phyloP scores from a whole-genome alignment of 53 echinoderm and acorn worm genomes.

The Temnopleurus reevesii region DNA sequence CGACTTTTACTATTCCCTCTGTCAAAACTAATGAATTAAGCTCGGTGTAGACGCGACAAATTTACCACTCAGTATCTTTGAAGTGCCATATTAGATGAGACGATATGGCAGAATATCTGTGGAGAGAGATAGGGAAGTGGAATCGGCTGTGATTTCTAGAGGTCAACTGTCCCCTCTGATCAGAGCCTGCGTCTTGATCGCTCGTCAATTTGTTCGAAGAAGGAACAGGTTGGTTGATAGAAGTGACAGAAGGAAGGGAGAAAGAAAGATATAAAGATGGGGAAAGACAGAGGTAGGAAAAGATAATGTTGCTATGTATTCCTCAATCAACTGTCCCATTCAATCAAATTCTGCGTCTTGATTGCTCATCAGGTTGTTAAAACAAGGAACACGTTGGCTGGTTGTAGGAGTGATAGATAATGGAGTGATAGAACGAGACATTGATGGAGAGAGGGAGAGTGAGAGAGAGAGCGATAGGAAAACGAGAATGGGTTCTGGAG shows the following conservation, averaged over 20 bases:
- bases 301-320: too few relatives aligned
- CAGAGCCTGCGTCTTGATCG: neutral
- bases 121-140: neutral
- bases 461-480: neutral
- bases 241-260: neutral
- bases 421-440: neutral
- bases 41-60: neutral
- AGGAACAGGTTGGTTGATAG: neutral
- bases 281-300: neutral
- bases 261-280: neutral
- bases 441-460: neutral
- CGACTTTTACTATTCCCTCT: neutral
- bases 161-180: conserved; percentile 35
- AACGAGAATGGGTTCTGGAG: neutral
- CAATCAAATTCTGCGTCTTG: too few relatives aligned
- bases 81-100: neutral
- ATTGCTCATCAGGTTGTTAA: too few relatives aligned
- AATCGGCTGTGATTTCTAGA: neutral
- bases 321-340: too few relatives aligned
- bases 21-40: neutral
- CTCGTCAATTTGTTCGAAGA: neutral
- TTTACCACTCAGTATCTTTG: neutral
- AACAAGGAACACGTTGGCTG: neutral
- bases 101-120: neutral
- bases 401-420: neutral